phyloP scores from a whole-genome alignment of 2,888 invertebrate genomes.

The Halictus ligatus region DNA sequence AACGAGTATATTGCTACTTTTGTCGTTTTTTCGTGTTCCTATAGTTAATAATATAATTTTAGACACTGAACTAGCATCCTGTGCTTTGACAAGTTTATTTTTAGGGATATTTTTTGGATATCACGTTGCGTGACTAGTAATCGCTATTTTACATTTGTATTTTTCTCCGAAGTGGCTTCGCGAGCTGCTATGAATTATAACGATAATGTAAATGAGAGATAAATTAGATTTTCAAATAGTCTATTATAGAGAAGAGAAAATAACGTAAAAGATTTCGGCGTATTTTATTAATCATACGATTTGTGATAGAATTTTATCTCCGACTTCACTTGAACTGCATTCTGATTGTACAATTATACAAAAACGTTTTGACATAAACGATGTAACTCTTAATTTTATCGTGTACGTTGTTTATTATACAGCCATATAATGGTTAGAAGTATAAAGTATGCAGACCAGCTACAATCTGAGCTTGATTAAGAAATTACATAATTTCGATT shows the following conservation, averaged over 20 bases:
- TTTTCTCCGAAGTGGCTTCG: slow-evolving; percentile 20
- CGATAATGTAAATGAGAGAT: not conserved
- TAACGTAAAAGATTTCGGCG: not conserved
- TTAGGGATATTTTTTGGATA: slow-evolving; percentile 12
- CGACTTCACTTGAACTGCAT: slow-evolving; percentile 5
- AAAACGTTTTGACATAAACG: slow-evolving; percentile 22
- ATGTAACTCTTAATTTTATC: slow-evolving; percentile 8
- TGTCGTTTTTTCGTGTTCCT: slow-evolving; percentile 57
- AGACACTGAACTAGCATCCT: not conserved
- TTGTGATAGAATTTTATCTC: slow-evolving; percentile 13
- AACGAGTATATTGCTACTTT: slow-evolving; percentile 23
- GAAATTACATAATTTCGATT: slow-evolving; percentile 11
- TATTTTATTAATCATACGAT: not conserved
- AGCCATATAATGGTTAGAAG: not conserved
- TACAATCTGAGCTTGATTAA: slow-evolving; percentile 12
- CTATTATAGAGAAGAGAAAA: not conserved
- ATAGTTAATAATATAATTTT: slow-evolving; percentile 50
- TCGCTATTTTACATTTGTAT: slow-evolving; percentile 27
- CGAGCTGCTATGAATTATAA: slow-evolving; percentile 12
- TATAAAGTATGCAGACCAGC: not conserved
- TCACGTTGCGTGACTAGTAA: slow-evolving; percentile 22
- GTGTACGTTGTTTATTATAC: not conserved
- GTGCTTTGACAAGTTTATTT: slow-evolving; percentile 27
- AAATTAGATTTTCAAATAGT: slow-evolving; percentile 9
- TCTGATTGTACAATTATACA: slow-evolving; percentile 22